Evolutionary conservation across 2,797 vertebrate genomes (phyloP), one percentile per base, ranked within the genome.

Genomic region (Arrhamphus sclerolepis): DNA sequence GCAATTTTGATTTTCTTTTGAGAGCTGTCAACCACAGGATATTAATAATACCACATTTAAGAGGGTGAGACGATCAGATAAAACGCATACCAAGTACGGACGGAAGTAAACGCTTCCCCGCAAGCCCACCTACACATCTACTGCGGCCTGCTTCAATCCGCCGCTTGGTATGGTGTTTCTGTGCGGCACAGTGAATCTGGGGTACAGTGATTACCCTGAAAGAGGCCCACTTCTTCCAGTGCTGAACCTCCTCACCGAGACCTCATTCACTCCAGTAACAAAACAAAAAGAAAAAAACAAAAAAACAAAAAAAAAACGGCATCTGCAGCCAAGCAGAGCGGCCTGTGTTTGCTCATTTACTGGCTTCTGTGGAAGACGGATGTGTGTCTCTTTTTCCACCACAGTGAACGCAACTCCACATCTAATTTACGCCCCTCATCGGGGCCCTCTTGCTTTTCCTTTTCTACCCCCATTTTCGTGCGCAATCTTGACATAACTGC

Each of bases 351-450:
- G 69, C 74, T 66, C 72, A 60, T 77, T 88, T 56, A 72, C 19
- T 54, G 50, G 64, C 80, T 82, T 84, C 81, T 78, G 65, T 70
- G 77, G 80, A 75, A 70, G 76, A 60, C 78, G 78, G 82, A 84
- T 87, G 78, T 70, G 65, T 10, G 57, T 57, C 68, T 74, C 29
- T 38, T 46, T 62, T 62, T 66, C 67, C 9, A 6, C 34, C 52
- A 17, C 74, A 66, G 61, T 2, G 46, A 75, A 48, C 2, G 26
- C 16, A 59, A 56, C 59, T 34, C 63, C 58, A 50, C 11, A 20
- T 70, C 66, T 60, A 38, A 14, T 19, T 71, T 47, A 34, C 21
- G 5, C 47, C 72, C 64, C 65, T 66, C 56, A 50, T 31, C 22
- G 58, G 53, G 66, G 69, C 49, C 75, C 34, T 64, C 24, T 13